Base-by-base conservation (phyloP, 2,888 invertebrate genomes). In the Spatulosminthurus flaviceps region DNA sequence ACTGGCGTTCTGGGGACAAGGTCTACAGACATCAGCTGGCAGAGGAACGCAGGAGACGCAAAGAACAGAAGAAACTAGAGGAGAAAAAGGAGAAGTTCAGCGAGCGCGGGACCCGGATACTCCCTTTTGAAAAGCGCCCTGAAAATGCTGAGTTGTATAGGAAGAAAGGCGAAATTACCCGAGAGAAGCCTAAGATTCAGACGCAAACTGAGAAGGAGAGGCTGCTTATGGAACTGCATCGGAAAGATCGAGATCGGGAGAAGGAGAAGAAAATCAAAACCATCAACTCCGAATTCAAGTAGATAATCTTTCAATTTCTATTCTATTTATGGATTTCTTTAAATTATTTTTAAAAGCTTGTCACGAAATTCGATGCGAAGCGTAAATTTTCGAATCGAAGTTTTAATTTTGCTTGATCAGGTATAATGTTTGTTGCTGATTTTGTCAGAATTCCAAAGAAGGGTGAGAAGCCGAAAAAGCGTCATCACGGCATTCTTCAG, bases 91-190 rank as follows among this genome's bases (percentile, higher is more conserved):
- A 73, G 11, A 73, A 74, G 19, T 78, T 29, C 43, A 78, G 69
- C 26, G 69, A 64, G 21, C n/a, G 69, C 1, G 80, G 80, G 1
- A 61, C 70, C 1, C 51, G 80, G n/a, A 75, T 80, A 2, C 29
- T 80, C 1, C 75, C 74, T 2, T 80, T 80, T 71, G 80, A 80
- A 74, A 80, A 80, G 51, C n/a, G 64, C n/a, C 21, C 28, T 24
- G 61, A 74, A 5, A 69, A 79, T 41, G 61, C 21, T 9, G 60
- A 66, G 7, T 28, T 16, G 5, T 29, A 64, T 16, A 13, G 28
- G 16, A 74, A 41, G 22, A 43, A 74, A 22, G 26, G 51, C 1
- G 69, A 74, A 51, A 74, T 69, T 21, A 29, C 24, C 5, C 42
- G 70, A 22, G 76, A 79, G 43, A 79, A 71, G 75, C 64, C 78